Conservation (phyloP, 1,140 invertebrate species). For the Drosophila obscura region DNA sequence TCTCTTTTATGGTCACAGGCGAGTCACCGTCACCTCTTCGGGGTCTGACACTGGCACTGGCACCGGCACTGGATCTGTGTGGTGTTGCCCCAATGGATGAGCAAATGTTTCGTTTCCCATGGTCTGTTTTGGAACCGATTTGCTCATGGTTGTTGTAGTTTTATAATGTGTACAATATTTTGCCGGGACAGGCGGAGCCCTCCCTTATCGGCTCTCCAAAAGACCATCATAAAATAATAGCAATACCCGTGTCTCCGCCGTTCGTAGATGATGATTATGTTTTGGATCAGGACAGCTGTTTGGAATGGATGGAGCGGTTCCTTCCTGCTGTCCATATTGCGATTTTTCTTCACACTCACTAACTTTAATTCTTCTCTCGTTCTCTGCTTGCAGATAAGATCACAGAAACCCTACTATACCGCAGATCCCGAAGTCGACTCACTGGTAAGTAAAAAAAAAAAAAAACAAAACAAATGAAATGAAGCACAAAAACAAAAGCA, state of each 20-base stretch:
- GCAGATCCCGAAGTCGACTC: conserved; percentile 99
- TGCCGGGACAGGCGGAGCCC: conserved; percentile 33
- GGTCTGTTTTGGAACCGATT: conserved; percentile 54
- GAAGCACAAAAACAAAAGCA: conserved; percentile 42
- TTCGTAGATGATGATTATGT: conserved; percentile 11
- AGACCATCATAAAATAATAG: conserved; percentile 69
- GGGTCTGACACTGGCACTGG: neutral
- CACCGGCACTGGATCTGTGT: neutral
- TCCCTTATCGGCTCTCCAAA: conserved; percentile 59
- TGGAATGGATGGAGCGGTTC: neutral
- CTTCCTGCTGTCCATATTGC: conserved; percentile 38
- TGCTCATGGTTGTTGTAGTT: conserved; percentile 42
- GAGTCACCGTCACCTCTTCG: conserved; percentile 69
- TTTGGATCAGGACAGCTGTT: conserved; percentile 42
- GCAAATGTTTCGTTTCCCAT: conserved; percentile 79
- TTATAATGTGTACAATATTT: conserved; percentile 67
- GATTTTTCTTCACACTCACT: conserved; percentile 28
- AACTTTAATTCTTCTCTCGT: conserved; percentile 22
- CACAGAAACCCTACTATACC: conserved; percentile 99
- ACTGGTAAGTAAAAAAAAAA: conserved; percentile 91
- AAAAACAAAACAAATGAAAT: neutral
- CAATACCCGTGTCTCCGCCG: neutral
- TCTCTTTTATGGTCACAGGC: conserved; percentile 79
- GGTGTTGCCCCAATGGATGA: conserved; percentile 38
- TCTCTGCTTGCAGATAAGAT: conserved; percentile 94